Evolutionary conservation across 1,140 invertebrate genomes (phyloP), one percentile per base, ranked within the genome.

Genomic region (Drosophila bifasciata): DNA sequence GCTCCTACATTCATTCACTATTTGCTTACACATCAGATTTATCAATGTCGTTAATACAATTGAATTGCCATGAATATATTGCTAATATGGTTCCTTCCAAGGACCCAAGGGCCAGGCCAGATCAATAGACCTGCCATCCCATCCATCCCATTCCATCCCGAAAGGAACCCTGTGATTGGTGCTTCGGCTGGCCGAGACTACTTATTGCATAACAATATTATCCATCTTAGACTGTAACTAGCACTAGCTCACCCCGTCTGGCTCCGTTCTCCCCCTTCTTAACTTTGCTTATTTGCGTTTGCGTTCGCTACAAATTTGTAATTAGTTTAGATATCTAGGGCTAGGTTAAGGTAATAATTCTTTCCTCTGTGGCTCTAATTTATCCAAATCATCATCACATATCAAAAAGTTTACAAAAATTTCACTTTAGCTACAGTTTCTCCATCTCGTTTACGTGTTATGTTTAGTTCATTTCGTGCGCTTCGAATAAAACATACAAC

Each of bases 381-480:
- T 88, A 79, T 72, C 80, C 75, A 83, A 88, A 88, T 88, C 84
- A 88, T 88, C 83, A 79, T 88, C 83, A 88, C 83, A 88, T 88
- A 88, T 88, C 83, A 88, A 88, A 88, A 88, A 88, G 75, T 88
- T 89, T 88, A 88, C 83, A 88, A 88, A 88, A 89, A 83, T 81
- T 78, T 51, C 75, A 56, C 50, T 63, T 84, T 84, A 84, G 62
- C 75, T 86, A 86, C 57, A 62, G 40, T 79, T 68, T 46, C 21
- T 48, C 3, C 43, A 50, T 60, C 57, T 52, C 46, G 41, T 40
- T 70, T 53, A 48, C 51, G 25, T 55, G 63, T 64, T 61, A 51
- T 52, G 63, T 49, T 76, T 72, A 52, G 71, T 64, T 60, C 43
- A 51, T 81, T 84, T 75, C 63, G 77, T 81, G 83, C 73, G 79